Evolutionary conservation across 2,888 invertebrate genomes (phyloP).

Genomic region (Cyaniris semiargus): DNA sequence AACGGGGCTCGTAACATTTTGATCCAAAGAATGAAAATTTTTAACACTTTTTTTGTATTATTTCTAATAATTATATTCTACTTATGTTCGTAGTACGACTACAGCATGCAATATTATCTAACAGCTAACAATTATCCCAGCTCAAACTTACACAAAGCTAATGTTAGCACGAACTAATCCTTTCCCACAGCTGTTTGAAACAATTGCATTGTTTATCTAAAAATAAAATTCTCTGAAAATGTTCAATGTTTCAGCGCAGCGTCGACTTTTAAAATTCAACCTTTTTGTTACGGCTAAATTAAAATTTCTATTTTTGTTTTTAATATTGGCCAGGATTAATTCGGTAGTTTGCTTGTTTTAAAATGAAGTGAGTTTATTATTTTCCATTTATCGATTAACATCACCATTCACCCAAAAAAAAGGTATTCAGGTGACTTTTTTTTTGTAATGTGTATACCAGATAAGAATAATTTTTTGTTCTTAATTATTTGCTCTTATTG

Average conservation of each 20-base stretch:
- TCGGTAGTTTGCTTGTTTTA: not conserved
- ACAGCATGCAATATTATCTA: not conserved
- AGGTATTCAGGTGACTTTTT: too few relatives aligned
- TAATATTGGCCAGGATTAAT: not conserved
- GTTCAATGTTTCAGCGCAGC: not conserved
- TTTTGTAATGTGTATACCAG: too few relatives aligned
- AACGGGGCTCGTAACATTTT: too few relatives aligned
- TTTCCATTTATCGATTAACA: not conserved
- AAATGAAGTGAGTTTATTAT: not conserved
- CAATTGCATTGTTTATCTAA: constrained; percentile 26
- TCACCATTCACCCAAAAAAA: too few relatives aligned
- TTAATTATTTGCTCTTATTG: too few relatives aligned
- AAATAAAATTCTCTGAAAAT: constrained; percentile 21
- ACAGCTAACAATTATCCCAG: not conserved
- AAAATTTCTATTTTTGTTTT: constrained; percentile 18
- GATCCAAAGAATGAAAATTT: too few relatives aligned
- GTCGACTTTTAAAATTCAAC: constrained; percentile 20
- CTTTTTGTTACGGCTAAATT: constrained; percentile 14
- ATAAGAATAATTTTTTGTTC: too few relatives aligned
- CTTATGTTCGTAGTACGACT: not conserved
- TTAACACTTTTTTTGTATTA: too few relatives aligned
- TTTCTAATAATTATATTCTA: too few relatives aligned
- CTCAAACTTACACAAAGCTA: constrained; percentile 17
- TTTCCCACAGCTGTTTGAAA: constrained; percentile 4
- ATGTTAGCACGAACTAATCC: constrained; percentile 27